These are phyloP conservation scores for Sander lucioperca DNA, from an alignment of 2,113 vertebrate genomes.

Conservation along the genomic window DNA sequence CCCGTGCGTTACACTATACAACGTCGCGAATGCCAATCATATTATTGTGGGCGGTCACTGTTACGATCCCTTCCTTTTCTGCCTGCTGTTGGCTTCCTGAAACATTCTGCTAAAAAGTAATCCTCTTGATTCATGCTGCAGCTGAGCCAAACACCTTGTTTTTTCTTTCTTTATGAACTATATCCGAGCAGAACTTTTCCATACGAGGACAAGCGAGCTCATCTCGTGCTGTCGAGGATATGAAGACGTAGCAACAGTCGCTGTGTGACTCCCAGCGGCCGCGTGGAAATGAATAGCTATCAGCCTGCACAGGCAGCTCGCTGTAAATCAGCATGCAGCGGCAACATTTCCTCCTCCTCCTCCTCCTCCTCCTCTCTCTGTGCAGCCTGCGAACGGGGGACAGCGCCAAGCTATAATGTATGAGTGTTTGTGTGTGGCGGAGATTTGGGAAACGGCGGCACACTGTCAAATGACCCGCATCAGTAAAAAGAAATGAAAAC, in stretches of 20 bases:
- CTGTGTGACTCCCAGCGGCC: conserved; percentile 55
- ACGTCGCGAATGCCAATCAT: no score
- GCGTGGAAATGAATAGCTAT: conserved; percentile 58
- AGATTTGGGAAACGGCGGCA: conserved; percentile 75
- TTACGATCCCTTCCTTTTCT: no score
- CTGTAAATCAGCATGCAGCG: conserved; percentile 68
- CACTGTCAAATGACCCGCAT: conserved; percentile 82
- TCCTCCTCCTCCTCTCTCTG: conserved; percentile 47
- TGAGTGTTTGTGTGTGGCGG: conserved; percentile 63
- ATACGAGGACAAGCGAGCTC: conserved; percentile 38
- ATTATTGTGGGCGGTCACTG: no score
- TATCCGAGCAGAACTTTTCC: conserved; percentile 25
- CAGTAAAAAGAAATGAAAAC: conserved; percentile 81
- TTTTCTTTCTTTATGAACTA: conserved; percentile 17
- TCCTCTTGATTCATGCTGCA: conserved; percentile 10
- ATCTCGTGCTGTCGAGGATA: conserved; percentile 41
- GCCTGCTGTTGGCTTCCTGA: no score
- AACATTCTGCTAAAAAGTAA: background rate
- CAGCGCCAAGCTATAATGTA: conserved; percentile 59
- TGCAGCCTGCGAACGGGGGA: background rate
- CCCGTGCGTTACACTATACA: no score
- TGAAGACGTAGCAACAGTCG: conserved; percentile 48
- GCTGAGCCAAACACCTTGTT: conserved; percentile 7
- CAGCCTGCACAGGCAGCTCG: conserved; percentile 50
- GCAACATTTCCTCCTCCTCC: conserved; percentile 66